Evolutionary conservation across 2,113 vertebrate genomes (phyloP).

Genomic region (Nibea coibor): DNA sequence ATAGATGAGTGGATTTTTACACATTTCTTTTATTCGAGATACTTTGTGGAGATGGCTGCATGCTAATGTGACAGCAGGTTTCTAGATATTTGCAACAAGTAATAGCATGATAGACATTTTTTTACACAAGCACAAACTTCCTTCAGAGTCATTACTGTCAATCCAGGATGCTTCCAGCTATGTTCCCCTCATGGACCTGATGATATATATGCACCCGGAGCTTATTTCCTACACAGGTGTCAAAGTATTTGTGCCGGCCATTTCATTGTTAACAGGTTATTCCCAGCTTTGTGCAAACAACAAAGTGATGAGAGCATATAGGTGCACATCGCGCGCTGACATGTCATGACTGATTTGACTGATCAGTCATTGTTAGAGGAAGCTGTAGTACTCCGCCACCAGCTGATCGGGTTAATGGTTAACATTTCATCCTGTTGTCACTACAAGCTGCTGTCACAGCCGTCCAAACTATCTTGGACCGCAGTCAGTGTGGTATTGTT

Average conservation of each 20-base stretch:
- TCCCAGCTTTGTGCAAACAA: slow-evolving; percentile 14
- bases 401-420: slow-evolving; percentile 61
- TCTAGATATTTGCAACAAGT: slow-evolving; percentile 66
- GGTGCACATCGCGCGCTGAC: slow-evolving; percentile 5
- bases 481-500: slow-evolving; percentile 16
- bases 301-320: slow-evolving; percentile 16
- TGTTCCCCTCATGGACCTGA: neutral
- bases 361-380: slow-evolving; percentile 50
- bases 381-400: slow-evolving; percentile 33
- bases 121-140: slow-evolving; percentile 57
- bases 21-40: slow-evolving; percentile 36
- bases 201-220: slow-evolving; percentile 34
- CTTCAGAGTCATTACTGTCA: slow-evolving; percentile 77
- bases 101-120: slow-evolving; percentile 54
- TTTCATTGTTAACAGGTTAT: slow-evolving; percentile 26
- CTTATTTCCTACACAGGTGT: slow-evolving; percentile 28
- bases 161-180: slow-evolving; percentile 53
- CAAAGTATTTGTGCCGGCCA: slow-evolving; percentile 15
- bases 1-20: slow-evolving; percentile 41
- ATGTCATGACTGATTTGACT: slow-evolving; percentile 36
- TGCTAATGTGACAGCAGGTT: slow-evolving; percentile 70
- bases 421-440: slow-evolving; percentile 57
- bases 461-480: slow-evolving; percentile 8
- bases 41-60: slow-evolving; percentile 43
- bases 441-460: slow-evolving; percentile 36